Evolutionary conservation across 2,888 invertebrate species (phyloP), one percentile per base, ranked within the genome.

Genomic region (Dasysyrphus albostriatus): DNA sequence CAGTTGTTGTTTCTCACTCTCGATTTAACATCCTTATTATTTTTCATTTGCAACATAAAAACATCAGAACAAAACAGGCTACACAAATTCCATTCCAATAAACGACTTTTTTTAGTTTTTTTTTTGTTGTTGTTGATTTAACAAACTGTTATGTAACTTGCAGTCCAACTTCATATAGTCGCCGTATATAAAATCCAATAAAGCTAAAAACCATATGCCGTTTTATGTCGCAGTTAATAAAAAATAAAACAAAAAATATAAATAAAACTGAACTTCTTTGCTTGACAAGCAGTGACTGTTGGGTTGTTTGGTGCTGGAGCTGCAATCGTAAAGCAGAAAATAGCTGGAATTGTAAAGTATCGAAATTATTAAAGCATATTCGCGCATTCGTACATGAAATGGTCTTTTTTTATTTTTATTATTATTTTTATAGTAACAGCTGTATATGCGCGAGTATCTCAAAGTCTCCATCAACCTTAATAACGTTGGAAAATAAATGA

Each of bases 331-430:
- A 81, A 73, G 59, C 73, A 82, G 47, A 77, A 81, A 81, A 85
- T 85, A 85, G 61, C 77, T 77, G 76, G 77, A 82, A 77, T 74
- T 82, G 77, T 82, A 78, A 78, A 82, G 63, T 82, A 78, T 85
- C 77, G 82, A 82, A 85, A 82, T 85, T 85, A 85, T 85, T 78
- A 85, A 85, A 85, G 81, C 82, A 85, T 78, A 85, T 85, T 85
- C 63, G 85, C 85, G 63, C 76, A 54, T 76, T 58, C 63, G 63
- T 49, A 61, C 58, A 75, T 59, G 37, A 67, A 37, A 59, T 78
- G 39, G 16, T 12, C 24, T 73, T 37, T 63, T 75, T 19, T 74
- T 69, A 37, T 39, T 42, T 69, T 47, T 63, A 58, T 59, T 59
- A 37, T 42, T 61, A 39, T 39, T 61, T 61, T 61, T 61, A 61